phyloP scores from a whole-genome alignment of 2,888 invertebrate species.

The Gari tellinella region DNA sequence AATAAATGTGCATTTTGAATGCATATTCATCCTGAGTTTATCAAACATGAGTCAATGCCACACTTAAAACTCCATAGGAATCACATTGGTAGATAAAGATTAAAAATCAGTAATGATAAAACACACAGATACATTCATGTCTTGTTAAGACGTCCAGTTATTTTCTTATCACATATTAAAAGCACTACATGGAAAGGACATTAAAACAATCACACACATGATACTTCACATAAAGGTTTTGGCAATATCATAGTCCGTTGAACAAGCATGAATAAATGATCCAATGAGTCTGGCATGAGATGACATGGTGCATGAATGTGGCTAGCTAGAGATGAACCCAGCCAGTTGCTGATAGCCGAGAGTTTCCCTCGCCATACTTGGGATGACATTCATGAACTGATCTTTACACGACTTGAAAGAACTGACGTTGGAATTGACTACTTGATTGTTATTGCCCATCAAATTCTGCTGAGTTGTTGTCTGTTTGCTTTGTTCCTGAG shows the following conservation, averaged over 20 bases:
- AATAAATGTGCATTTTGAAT: no score
- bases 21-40: no score
- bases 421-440: not conserved
- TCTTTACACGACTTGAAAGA: conserved; percentile 64
- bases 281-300: conserved; percentile 1
- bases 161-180: conserved; percentile 24
- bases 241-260: conserved; percentile 68
- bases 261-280: conserved; percentile 21
- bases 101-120: conserved; percentile 14
- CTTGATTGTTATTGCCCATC: not conserved
- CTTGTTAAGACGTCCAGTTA: not conserved
- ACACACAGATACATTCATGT: conserved; percentile 23
- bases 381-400: conserved; percentile 66
- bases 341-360: conserved; percentile 40
- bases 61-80: conserved; percentile 40
- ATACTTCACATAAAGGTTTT: conserved; percentile 5
- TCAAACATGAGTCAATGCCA: conserved; percentile 1
- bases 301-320: conserved; percentile 35
- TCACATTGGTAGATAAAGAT: conserved; percentile 49
- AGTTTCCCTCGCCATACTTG: conserved; percentile 40
- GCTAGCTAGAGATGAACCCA: conserved; percentile 48
- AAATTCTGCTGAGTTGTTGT: not conserved
- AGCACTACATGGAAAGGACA: conserved; percentile 43
- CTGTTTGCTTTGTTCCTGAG: conserved; percentile 16
- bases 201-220: conserved; percentile 1